Evolutionary conservation across 23 tunicate genomes (phyloP).

Genomic region (Trididemnum clinides): DNA sequence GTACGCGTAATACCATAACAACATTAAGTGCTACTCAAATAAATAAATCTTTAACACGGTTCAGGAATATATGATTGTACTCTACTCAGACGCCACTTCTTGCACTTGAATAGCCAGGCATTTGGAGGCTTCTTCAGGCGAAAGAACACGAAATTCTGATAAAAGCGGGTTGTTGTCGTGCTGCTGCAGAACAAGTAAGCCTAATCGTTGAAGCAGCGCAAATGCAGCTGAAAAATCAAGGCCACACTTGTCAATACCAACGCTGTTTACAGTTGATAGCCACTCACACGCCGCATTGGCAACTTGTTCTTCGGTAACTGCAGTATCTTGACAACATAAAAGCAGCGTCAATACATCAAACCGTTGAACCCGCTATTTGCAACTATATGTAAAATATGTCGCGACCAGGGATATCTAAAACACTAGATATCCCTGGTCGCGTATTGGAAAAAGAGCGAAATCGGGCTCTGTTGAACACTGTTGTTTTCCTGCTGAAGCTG

Average conservation of each 20-base stretch:
- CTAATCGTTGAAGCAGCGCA: conserved; percentile 30
- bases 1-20: too few relatives aligned
- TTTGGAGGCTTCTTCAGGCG: not conserved
- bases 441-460: too few relatives aligned
- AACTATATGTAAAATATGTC: too few relatives aligned
- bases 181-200: not conserved
- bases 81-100: not conserved
- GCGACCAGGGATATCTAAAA: too few relatives aligned
- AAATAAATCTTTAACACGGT: too few relatives aligned
- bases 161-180: not conserved
- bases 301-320: conserved; percentile 35
- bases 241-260: not conserved
- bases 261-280: not conserved
- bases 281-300: conserved; percentile 31
- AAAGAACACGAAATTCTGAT: not conserved
- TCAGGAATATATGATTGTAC: too few relatives aligned
- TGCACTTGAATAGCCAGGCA: not conserved
- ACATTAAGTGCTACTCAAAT: too few relatives aligned
- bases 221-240: conserved; percentile 31
- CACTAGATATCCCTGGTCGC: too few relatives aligned
- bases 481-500: too few relatives aligned
- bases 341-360: too few relatives aligned
- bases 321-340: not conserved
- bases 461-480: too few relatives aligned
- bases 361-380: too few relatives aligned